Percentiles rank a stretch among this genome's conserved stretches.
Conservation (phyloP, 2,797 vertebrate species). For the Chromobotia macracanthus region DNA sequence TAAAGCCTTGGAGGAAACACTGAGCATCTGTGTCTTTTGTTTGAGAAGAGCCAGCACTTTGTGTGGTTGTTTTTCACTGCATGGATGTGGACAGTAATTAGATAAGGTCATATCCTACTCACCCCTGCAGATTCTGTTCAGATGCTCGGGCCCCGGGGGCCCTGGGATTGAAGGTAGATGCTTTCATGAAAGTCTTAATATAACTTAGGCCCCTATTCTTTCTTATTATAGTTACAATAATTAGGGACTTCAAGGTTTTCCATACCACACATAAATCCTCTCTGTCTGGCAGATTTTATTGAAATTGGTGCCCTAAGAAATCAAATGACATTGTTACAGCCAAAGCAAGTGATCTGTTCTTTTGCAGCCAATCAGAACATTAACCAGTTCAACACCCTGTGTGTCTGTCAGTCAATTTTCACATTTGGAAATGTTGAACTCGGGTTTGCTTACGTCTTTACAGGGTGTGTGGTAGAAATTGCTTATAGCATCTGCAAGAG, state of each 20-base stretch:
- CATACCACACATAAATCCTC: background rate
- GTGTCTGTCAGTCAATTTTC: too few species aligned
- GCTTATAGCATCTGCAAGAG: too few species aligned
- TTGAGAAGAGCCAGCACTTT: conserved; percentile 15
- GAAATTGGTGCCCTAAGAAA: too few species aligned
- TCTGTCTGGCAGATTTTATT: background rate
- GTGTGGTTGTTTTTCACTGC: conserved; percentile 16
- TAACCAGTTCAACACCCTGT: too few species aligned
- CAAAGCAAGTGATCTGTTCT: too few species aligned
- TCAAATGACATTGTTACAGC: too few species aligned
- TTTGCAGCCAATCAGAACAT: too few species aligned
- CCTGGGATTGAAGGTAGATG: conserved; percentile 2
- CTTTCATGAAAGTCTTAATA: background rate
- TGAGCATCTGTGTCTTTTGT: conserved; percentile 43
- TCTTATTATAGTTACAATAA: background rate
- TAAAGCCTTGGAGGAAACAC: conserved; percentile 5
- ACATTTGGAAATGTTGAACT: too few species aligned
- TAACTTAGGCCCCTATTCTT: background rate
- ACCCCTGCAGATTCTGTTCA: background rate
- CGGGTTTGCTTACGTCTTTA: too few species aligned
- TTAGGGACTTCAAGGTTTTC: too few species aligned
- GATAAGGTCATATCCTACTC: conserved; percentile 26
- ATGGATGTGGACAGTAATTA: conserved; percentile 27
- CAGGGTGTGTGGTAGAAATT: too few species aligned
- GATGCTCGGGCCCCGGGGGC: background rate